Evolutionary conservation across 2,113 vertebrate genomes (phyloP).

Genomic region (Bujurquina vittata): DNA sequence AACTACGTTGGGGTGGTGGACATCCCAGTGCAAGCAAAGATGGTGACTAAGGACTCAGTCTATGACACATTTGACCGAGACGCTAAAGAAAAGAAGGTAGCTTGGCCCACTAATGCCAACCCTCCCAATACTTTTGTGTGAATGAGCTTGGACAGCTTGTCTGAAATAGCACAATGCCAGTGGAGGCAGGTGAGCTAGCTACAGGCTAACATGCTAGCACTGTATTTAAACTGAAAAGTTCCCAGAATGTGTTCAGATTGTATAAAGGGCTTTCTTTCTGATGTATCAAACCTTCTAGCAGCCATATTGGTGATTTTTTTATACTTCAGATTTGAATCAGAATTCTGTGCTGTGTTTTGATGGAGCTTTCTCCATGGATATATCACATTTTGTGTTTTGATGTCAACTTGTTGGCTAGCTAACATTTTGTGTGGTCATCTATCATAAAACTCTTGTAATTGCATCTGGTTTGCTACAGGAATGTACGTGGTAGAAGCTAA

Average conservation of each 20-base stretch:
- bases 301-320: slow-evolving; percentile 33
- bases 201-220: neutral
- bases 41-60: slow-evolving; percentile 84
- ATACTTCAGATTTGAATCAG: slow-evolving; percentile 11
- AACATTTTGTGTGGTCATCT: neutral
- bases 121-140: slow-evolving; percentile 93
- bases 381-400: slow-evolving; percentile 9
- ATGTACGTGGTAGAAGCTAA: slow-evolving; percentile 34
- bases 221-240: neutral
- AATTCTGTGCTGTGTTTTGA: slow-evolving; percentile 19
- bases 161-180: slow-evolving; percentile 8
- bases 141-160: neutral
- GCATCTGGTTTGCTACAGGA: slow-evolving; percentile 20
- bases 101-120: slow-evolving; percentile 91
- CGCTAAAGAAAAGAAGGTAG: slow-evolving; percentile 90
- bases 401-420: slow-evolving; percentile 20
- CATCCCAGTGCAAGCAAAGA: slow-evolving; percentile 80
- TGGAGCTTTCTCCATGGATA: neutral
- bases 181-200: neutral
- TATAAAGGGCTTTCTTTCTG: slow-evolving; percentile 53
- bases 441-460: slow-evolving; percentile 11
- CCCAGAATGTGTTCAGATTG: slow-evolving; percentile 22
- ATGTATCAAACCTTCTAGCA: slow-evolving; percentile 19
- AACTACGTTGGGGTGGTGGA: slow-evolving; percentile 93
- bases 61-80: slow-evolving; percentile 90